Conservation (phyloP, 2,797 vertebrate genomes). For the Paratrypauchen microcephalus region DNA sequence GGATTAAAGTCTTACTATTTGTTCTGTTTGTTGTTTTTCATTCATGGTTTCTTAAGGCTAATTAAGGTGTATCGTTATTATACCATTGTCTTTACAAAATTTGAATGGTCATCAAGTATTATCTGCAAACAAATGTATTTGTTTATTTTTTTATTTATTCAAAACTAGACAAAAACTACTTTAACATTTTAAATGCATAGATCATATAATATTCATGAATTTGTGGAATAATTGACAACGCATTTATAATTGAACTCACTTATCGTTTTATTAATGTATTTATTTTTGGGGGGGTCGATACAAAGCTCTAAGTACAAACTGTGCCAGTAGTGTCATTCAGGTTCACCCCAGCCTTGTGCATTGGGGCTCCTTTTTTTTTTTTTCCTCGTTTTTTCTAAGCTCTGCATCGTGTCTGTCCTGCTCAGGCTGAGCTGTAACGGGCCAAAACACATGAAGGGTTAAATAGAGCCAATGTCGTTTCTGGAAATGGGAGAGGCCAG, state of each 20-base stretch:
- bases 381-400: constrained; percentile 21
- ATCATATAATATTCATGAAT: background rate
- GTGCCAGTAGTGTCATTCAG: constrained; percentile 5
- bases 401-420: constrained; percentile 29
- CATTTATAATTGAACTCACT: background rate
- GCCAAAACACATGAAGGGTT: constrained; percentile 59
- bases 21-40: too few species aligned
- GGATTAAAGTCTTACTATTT: too few species aligned
- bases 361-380: constrained; percentile 1
- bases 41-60: too few species aligned
- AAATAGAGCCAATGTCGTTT: constrained; percentile 58
- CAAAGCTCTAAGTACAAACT: background rate
- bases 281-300: background rate
- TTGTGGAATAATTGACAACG: background rate
- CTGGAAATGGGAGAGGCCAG: constrained; percentile 73
- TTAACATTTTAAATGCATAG: background rate
- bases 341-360: background rate
- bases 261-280: background rate
- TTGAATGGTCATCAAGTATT: background rate
- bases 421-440: constrained; percentile 15
- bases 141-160: background rate
- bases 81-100: background rate
- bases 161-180: background rate
- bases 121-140: background rate
- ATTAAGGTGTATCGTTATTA: too few species aligned